These are phyloP conservation scores for Lycodopsis pacificus DNA, from an alignment of 2,797 vertebrate species.

Conservation along the genomic window DNA sequence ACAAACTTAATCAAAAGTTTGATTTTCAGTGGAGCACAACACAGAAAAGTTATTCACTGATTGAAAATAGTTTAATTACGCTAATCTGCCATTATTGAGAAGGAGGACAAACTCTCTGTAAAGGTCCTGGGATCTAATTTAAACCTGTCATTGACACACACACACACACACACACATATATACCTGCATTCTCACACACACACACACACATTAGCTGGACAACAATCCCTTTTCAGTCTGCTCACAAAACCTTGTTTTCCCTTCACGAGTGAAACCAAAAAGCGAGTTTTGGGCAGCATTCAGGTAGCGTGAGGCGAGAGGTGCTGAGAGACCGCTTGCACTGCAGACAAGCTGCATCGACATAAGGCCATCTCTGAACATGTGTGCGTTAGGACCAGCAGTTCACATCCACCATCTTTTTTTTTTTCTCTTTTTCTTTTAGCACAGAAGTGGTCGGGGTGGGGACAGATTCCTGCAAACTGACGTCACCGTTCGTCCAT, in stretches of 20 bases:
- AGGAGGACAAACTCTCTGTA: slow-evolving; percentile 46
- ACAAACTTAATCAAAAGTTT: slow-evolving; percentile 32
- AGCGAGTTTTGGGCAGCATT: slow-evolving; percentile 76
- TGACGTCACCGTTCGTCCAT: slow-evolving; percentile 67
- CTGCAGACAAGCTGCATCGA: slow-evolving; percentile 72
- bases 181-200: slow-evolving; percentile 9
- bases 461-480: slow-evolving; percentile 63
- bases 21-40: slow-evolving; percentile 36
- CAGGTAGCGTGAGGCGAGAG: slow-evolving; percentile 75
- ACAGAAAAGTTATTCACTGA: slow-evolving; percentile 47
- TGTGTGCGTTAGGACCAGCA: slow-evolving; percentile 56
- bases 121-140: slow-evolving; percentile 49
- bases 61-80: slow-evolving; percentile 51
- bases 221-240: slow-evolving; percentile 79
- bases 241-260: slow-evolving; percentile 68
- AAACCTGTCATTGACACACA: slow-evolving; percentile 43
- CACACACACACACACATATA: not conserved
- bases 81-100: slow-evolving; percentile 55
- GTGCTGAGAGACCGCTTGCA: slow-evolving; percentile 72
- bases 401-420: slow-evolving; percentile 52
- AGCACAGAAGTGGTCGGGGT: slow-evolving; percentile 69
- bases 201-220: slow-evolving; percentile 51
- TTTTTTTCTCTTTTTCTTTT: not conserved
- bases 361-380: slow-evolving; percentile 83
- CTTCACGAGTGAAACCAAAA: slow-evolving; percentile 70